These are phyloP conservation scores for Prionailurus bengalensis DNA, from an alignment of 2,113 vertebrate genomes.

Conservation along the genomic window DNA sequence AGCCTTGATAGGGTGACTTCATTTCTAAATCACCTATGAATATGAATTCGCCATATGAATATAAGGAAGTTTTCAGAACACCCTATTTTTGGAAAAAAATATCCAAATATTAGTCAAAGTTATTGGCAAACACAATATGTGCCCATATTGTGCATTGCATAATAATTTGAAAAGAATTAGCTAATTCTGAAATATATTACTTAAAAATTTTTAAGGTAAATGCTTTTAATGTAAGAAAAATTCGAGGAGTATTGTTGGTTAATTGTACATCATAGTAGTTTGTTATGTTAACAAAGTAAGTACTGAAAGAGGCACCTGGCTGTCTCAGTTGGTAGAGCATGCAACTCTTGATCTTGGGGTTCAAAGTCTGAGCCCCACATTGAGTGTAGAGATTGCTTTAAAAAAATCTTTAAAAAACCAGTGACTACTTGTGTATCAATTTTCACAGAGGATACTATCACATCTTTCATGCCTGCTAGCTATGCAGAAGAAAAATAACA, in stretches of 20 bases:
- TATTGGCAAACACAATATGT: background rate
- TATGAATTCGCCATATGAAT: background rate
- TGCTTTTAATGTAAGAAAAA: background rate
- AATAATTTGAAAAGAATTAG: conserved; percentile 19
- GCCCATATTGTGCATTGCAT: background rate
- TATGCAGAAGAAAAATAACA: background rate
- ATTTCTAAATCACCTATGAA: background rate
- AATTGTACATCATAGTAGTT: background rate
- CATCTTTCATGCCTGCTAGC: background rate
- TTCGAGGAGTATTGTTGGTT: background rate
- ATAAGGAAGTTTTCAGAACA: conserved; percentile 18
- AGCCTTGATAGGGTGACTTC: background rate
- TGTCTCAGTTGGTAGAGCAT: background rate
- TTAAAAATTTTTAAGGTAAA: conserved; percentile 2
- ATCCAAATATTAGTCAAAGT: background rate
- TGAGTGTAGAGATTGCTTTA: background rate
- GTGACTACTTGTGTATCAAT: background rate
- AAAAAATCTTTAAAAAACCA: background rate
- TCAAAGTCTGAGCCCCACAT: background rate
- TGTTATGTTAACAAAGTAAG: background rate
- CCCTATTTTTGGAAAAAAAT: background rate
- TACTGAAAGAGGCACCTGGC: background rate
- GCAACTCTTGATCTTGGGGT: background rate
- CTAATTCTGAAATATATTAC: background rate
- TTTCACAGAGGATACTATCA: background rate